A percentile compares a stretch with the other conserved stretches of the same genome.
These are phyloP conservation scores for Yoshiicerus persimilis DNA, from an alignment of 1,140 invertebrate species.

Conservation along the genomic window DNA sequence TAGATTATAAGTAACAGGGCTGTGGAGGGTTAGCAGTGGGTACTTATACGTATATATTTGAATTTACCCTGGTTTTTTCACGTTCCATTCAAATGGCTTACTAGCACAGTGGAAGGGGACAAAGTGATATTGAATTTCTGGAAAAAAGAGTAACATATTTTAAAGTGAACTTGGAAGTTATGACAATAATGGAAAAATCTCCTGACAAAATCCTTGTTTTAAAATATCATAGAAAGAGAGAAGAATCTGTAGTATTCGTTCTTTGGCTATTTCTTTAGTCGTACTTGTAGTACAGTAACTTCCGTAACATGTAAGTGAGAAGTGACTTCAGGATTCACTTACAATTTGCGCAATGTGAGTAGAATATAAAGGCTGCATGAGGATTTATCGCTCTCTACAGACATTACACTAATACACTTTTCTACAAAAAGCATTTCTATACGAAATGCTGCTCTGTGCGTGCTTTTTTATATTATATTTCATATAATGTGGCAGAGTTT, in stretches of 20 bases:
- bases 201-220: conserved; percentile 14
- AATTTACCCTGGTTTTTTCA: background rate
- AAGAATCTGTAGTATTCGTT: background rate
- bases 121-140: background rate
- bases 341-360: conserved; percentile 22
- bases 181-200: conserved; percentile 22
- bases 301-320: conserved; percentile 22
- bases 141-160: conserved; percentile 5
- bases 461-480: conserved; percentile 15
- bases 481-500: conserved; percentile 5
- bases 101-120: background rate
- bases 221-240: background rate
- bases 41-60: background rate
- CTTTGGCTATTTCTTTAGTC: background rate
- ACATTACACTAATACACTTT: conserved; percentile 23
- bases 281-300: background rate
- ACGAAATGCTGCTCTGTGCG: background rate
- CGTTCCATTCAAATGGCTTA: background rate
- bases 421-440: background rate
- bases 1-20: background rate
- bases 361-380: conserved; percentile 19
- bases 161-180: conserved; percentile 18
- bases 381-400: conserved; percentile 21
- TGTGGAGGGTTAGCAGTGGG: background rate
- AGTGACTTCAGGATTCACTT: conserved; percentile 22